Evolutionary conservation across 2,888 invertebrate species (phyloP), one percentile per base, ranked within the genome.

Genomic region (Heliconius ethilla): DNA sequence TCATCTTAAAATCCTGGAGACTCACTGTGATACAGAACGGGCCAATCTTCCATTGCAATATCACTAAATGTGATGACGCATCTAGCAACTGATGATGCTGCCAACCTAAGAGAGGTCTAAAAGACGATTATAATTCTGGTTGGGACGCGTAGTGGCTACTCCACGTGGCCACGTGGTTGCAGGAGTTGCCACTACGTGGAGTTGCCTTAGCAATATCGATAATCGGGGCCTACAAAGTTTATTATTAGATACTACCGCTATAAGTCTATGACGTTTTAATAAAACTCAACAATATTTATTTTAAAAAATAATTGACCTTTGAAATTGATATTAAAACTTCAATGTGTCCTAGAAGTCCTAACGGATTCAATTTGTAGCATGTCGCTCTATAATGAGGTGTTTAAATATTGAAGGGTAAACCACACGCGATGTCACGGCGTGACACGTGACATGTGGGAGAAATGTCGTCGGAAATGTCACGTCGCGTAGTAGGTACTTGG

Each of bases 341-440:
- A 59, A 25, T 59, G 27, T 37, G 40, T 65, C 78, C 59, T 22
- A 74, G 73, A 80, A 80, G 40, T 45, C 62, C 45, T 70, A 83
- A 82, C 77, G 73, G 83, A 86, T 85, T 85, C 85, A 87, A 86
- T 85, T 85, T 83, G 79, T 81, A 81, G 83, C 84, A 86, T 86
- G 88, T 88, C 87, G 86, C 82, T 87, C 87, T 87, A 88, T 92
- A 92, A 92, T 92, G 85, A 90, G 90, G 89, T 88, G 85, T 89
- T 92, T 90, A 92, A 92, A 90, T 90, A 91, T 92, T 90, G 85
- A 92, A 86, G 84, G 45, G 63, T 90, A 92, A 91, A 91, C 84
- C 90, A 89, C 90, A 88, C 82, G 79, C 83, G 86, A 85, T 81
- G 88, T 89, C 90, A 90, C 89, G 91, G 91, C 90, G 91, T 84